Evolutionary conservation across 1,140 invertebrate genomes (phyloP), one percentile per base, ranked within the genome.

Genomic region (Apolygus lucorum): DNA sequence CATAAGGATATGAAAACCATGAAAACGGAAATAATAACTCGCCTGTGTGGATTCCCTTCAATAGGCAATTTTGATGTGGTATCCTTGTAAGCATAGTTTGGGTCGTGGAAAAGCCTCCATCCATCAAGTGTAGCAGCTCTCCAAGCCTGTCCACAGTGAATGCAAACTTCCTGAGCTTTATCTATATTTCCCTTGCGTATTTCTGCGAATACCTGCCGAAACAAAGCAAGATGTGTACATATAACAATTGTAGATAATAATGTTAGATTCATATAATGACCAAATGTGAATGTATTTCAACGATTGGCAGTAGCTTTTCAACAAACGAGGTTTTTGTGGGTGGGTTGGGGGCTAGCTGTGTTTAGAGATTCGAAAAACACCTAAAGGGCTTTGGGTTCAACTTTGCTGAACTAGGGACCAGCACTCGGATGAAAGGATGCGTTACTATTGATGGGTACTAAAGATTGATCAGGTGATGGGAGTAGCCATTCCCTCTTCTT

Each of bases 101-200:
- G 87, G 82, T 95, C 90, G 75, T 93, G 89, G 76, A 86, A 85
- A 14, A 93, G 81, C 71, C 86, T 84, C 92, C 94, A 96, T 1
- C 95, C 95, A 79, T 96, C 88, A 22, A 97, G 79, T 64, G 90
- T 87, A 13, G 92, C 92, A 14, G 92, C 92, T 66, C 91, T 81
- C 93, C 94, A 96, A 2, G 88, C 86, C 78, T 96, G 92, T 0
- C 95, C 95, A 76, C 87, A 88, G 75, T 88, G 88, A 52, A 88
- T 84, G 74, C 93, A 94, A 22, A 95, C 77, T 72, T 89, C 84
- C 75, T 96, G 86, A 26, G 93, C 93, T 79, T 90, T 87, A 74
- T 90, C 86, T 63, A 96, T 81, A 73, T 89, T 87, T 2, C 95
- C 95, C 79, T 90, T 91, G 34, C 94, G 83, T 52, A 97, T 84